A percentile compares a stretch with the other conserved stretches of the same genome.
phyloP scores from a whole-genome alignment of 2,888 invertebrate genomes.

The Harpalus rubripes region DNA sequence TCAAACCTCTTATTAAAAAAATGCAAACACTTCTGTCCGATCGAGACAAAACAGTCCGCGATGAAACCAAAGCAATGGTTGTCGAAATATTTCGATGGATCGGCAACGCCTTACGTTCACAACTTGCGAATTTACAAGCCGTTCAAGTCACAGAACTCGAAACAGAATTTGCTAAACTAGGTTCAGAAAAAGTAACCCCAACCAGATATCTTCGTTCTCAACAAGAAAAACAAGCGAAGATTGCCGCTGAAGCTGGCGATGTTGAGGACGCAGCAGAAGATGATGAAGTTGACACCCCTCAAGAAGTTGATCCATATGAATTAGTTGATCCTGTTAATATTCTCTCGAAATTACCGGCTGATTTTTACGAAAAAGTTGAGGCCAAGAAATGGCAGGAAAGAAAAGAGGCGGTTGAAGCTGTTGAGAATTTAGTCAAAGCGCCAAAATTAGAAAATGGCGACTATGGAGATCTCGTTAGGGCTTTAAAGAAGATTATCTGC shows the following conservation, averaged over 20 bases:
- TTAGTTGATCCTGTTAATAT: conserved; percentile 95
- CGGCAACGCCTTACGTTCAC: conserved; percentile 89
- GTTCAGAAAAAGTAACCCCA: conserved; percentile 84
- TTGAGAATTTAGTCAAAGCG: conserved; percentile 88
- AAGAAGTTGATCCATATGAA: conserved; percentile 93
- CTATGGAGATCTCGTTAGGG: conserved; percentile 92
- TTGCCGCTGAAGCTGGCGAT: conserved; percentile 78
- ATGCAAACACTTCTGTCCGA: conserved; percentile 91
- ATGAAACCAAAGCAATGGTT: conserved; percentile 94
- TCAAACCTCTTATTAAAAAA: conserved; percentile 94
- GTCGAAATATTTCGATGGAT: conserved; percentile 97
- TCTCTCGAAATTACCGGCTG: conserved; percentile 93
- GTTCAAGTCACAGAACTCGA: conserved; percentile 94
- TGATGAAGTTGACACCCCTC: conserved; percentile 78
- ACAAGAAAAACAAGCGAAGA: conserved; percentile 84
- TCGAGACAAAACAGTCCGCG: conserved; percentile 93
- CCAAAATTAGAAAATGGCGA: conserved; percentile 95
- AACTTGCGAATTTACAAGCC: conserved; percentile 91
- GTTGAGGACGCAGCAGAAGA: conserved; percentile 81
- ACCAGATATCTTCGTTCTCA: conserved; percentile 89
- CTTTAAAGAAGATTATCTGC: conserved; percentile 84
- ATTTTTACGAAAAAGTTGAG: conserved; percentile 96
- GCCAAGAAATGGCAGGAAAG: conserved; percentile 98
- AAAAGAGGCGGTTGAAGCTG: conserved; percentile 92
- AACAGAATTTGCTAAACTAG: conserved; percentile 89